Evolutionary conservation across 92 coral and sea anemone species (phyloP).

Genomic region (Hydrozoanthus gracilis): DNA sequence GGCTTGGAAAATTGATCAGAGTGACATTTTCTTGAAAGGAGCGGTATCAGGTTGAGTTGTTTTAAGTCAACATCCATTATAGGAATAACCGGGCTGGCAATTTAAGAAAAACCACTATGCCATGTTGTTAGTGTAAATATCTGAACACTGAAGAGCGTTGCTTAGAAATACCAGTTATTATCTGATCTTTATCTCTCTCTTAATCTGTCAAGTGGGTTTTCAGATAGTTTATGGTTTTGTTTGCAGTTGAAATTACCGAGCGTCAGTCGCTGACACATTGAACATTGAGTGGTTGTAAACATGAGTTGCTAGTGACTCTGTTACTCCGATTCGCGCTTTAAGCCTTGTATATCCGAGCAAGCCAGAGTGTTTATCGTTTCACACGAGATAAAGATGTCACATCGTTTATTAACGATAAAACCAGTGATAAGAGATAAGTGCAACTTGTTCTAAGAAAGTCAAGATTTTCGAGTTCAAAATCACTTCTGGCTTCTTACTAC

Average conservation of each 20-base stretch:
- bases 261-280: not conserved
- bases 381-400: conserved; percentile 1
- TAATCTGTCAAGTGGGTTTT: not conserved
- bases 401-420: conserved; percentile 6
- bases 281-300: conserved; percentile 17
- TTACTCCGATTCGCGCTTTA: conserved; percentile 11
- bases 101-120: conserved; percentile 21
- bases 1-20: not conserved
- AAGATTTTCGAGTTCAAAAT: conserved; percentile 1
- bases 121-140: conserved; percentile 28
- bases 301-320: conserved; percentile 34
- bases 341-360: not conserved
- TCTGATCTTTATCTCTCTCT: conserved; percentile 31
- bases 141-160: conserved; percentile 13
- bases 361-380: conserved; percentile 28
- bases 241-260: conserved; percentile 1
- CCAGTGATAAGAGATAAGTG: conserved; percentile 14
- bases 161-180: conserved; percentile 28
- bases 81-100: conserved; percentile 19
- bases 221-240: not conserved
- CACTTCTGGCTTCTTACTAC: conserved; percentile 6
- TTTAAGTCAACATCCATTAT: conserved; percentile 28
- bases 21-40: conserved; percentile 33
- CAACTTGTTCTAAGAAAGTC: conserved; percentile 24
- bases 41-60: conserved; percentile 42